Evolutionary conservation across 2,797 vertebrate species (phyloP).

Genomic region (Lithobates sylvaticus): DNA sequence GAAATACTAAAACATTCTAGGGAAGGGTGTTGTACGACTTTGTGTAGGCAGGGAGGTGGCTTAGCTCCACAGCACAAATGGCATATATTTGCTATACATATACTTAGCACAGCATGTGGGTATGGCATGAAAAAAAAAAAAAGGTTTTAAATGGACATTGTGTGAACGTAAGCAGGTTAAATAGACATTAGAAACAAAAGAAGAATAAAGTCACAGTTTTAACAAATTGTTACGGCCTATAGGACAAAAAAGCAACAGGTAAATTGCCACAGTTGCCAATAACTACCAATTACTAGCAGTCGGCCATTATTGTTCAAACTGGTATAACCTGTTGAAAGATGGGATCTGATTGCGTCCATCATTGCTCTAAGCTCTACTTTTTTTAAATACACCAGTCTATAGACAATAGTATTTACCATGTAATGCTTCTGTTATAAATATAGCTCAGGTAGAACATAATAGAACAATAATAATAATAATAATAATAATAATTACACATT

Average conservation of each 20-base stretch:
- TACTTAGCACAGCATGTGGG: neutral
- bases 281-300: neutral
- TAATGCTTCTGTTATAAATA: neutral
- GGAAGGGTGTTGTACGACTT: constrained; percentile 26
- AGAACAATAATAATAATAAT: neutral
- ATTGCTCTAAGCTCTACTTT: too few relatives aligned
- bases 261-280: neutral
- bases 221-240: neutral
- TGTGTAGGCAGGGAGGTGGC: constrained; percentile 19
- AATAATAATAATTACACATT: neutral
- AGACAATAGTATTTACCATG: neutral
- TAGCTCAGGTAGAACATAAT: neutral
- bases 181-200: too few relatives aligned
- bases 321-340: neutral
- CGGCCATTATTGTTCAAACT: too few relatives aligned
- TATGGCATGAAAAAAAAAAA: neutral
- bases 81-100: neutral
- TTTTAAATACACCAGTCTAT: neutral
- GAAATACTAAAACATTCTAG: constrained; percentile 12
- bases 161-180: too few relatives aligned
- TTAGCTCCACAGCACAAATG: neutral
- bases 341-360: neutral
- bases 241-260: neutral
- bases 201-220: too few relatives aligned
- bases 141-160: too few relatives aligned